A percentile compares a stretch with the other conserved stretches of the same genome.
Evolutionary conservation across 2,113 vertebrate species (phyloP).

Genomic region (Spilogale gracilis): DNA sequence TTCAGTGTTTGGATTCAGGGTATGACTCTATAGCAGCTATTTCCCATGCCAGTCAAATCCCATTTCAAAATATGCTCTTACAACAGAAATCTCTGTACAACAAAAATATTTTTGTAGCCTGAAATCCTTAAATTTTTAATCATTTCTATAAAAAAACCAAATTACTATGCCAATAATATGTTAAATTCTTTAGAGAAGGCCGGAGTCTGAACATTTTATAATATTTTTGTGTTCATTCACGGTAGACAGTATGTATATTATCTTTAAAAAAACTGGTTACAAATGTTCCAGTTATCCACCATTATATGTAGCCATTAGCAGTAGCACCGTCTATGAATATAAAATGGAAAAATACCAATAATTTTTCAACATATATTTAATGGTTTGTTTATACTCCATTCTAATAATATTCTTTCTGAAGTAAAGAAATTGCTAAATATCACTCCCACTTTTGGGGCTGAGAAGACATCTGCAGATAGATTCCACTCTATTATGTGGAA

Average conservation of each 20-base stretch:
- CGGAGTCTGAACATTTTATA: not conserved
- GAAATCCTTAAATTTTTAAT: not conserved
- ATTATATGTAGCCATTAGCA: not conserved
- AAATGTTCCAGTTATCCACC: not conserved
- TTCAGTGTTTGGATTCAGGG: not conserved
- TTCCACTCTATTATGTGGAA: not conserved
- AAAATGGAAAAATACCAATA: slow-evolving; percentile 35
- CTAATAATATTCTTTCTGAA: not conserved
- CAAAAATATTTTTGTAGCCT: slow-evolving; percentile 21
- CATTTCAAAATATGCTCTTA: not conserved
- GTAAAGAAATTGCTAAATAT: slow-evolving; percentile 23
- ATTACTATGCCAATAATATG: slow-evolving; percentile 32
- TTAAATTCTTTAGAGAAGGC: not conserved
- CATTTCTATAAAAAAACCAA: not conserved
- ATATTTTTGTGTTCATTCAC: not conserved
- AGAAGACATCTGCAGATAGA: slow-evolving; percentile 1
- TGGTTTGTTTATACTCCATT: not conserved
- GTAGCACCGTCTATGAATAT: not conserved
- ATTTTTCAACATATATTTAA: slow-evolving; percentile 2
- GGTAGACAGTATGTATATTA: not conserved
- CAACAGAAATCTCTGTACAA: not conserved
- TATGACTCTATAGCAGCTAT: not conserved
- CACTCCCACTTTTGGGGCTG: not conserved
- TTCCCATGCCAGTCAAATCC: slow-evolving; percentile 34
- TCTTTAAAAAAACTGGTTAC: not conserved